Percentiles rank a stretch among this genome's conserved stretches.
These are phyloP conservation scores for Phlogophora meticulosa DNA, from an alignment of 2,888 invertebrate genomes.

Conservation along the genomic window DNA sequence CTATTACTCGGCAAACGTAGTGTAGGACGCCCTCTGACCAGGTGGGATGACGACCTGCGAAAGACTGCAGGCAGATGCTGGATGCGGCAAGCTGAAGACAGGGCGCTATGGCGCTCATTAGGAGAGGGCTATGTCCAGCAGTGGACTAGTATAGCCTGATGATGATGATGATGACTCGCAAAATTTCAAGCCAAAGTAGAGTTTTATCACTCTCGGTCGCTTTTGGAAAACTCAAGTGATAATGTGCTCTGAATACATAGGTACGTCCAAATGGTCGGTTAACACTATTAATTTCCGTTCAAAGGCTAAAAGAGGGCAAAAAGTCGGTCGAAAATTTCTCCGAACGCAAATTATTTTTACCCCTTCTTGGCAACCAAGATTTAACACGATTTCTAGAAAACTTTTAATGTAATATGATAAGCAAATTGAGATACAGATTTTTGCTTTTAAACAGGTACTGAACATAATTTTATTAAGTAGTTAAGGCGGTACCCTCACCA, in stretches of 20 bases:
- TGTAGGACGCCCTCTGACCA: too few species aligned
- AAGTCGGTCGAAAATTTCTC: conserved; percentile 3
- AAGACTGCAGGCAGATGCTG: too few species aligned
- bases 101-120: too few species aligned
- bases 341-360: conserved; percentile 12
- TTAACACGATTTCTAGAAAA: not conserved
- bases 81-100: too few species aligned
- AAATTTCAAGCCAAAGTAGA: conserved; percentile 65
- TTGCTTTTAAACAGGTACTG: not conserved
- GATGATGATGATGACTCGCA: too few species aligned
- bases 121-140: too few species aligned
- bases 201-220: conserved; percentile 63
- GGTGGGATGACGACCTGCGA: too few species aligned
- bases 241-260: conserved; percentile 44
- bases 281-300: conserved; percentile 31
- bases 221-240: conserved; percentile 41
- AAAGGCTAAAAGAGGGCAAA: conserved; percentile 7
- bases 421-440: not conserved
- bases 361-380: not conserved
- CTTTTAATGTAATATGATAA: not conserved
- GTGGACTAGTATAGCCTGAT: too few species aligned
- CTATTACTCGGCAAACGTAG: too few species aligned
- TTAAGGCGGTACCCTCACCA: too few species aligned
- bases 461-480: conserved; percentile 10
- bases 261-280: conserved; percentile 16